These are phyloP conservation scores for Leptopilina clavipes DNA, from an alignment of 1,140 invertebrate species.

Conservation along the genomic window DNA sequence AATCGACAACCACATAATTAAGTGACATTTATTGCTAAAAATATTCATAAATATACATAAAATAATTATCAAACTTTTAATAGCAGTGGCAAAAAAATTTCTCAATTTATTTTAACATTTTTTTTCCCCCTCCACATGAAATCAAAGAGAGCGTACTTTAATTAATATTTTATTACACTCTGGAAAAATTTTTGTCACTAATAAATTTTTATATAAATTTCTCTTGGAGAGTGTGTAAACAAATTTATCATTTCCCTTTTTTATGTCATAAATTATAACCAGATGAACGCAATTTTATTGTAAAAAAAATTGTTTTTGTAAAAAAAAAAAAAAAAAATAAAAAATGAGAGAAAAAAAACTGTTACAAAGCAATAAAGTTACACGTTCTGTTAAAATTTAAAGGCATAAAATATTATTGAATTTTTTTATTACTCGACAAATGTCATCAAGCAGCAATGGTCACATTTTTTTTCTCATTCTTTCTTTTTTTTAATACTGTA, in stretches of 20 bases:
- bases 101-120: neutral
- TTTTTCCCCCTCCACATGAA: neutral
- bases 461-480: neutral
- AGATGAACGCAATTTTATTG: conserved; percentile 7
- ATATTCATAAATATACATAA: too few species aligned
- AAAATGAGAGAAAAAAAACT: neutral
- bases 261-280: neutral
- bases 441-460: neutral
- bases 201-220: neutral
- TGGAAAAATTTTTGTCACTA: neutral
- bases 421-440: conserved; percentile 19
- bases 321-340: too few species aligned
- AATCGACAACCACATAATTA: too few species aligned
- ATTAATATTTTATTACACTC: conserved; percentile 4
- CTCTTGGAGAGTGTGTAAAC: neutral
- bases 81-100: neutral
- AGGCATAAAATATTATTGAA: conserved; percentile 6
- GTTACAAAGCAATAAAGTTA: neutral
- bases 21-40: too few species aligned
- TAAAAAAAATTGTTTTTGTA: neutral
- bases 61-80: neutral
- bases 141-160: neutral
- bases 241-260: neutral
- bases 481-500: too few species aligned
- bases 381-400: conserved; percentile 2